A percentile compares a stretch with the other conserved stretches of the same genome.
phyloP scores from a whole-genome alignment of 2,797 vertebrate genomes.

The Gallinago solitaria region DNA sequence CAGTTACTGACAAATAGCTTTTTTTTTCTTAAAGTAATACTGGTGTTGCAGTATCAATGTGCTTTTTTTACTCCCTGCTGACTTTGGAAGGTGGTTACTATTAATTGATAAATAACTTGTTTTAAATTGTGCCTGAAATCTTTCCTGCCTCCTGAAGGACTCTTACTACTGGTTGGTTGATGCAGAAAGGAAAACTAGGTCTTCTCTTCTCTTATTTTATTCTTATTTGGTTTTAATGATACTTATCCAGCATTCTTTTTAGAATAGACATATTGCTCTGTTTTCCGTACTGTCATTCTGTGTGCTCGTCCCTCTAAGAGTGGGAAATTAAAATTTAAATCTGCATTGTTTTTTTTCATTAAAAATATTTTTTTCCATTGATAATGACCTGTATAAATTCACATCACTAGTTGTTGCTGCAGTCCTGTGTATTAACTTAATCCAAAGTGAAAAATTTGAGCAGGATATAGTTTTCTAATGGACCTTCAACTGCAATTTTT shows the following conservation, averaged over 20 bases:
- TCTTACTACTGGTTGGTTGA: background rate
- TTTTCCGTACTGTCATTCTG: background rate
- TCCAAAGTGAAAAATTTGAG: background rate
- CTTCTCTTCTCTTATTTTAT: background rate
- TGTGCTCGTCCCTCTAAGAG: background rate
- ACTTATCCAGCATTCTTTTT: background rate
- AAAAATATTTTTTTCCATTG: background rate
- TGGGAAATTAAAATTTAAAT: background rate
- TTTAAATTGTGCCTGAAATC: background rate
- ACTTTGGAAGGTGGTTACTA: background rate
- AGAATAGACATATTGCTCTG: background rate
- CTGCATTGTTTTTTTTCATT: accelerated
- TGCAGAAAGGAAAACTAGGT: background rate
- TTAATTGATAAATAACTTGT: background rate
- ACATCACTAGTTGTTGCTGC: background rate
- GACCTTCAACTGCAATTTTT: background rate
- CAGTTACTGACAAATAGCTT: background rate
- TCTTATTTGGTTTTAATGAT: background rate
- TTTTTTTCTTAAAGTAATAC: background rate
- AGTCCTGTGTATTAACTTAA: background rate
- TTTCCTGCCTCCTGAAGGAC: background rate
- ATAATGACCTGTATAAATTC: background rate
- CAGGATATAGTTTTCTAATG: background rate
- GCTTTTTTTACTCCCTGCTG: background rate
- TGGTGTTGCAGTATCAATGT: background rate